Percentiles rank a stretch among this genome's conserved stretches.
Conservation (phyloP, 2,888 invertebrate genomes). For the Phrixothrix hirtus region DNA sequence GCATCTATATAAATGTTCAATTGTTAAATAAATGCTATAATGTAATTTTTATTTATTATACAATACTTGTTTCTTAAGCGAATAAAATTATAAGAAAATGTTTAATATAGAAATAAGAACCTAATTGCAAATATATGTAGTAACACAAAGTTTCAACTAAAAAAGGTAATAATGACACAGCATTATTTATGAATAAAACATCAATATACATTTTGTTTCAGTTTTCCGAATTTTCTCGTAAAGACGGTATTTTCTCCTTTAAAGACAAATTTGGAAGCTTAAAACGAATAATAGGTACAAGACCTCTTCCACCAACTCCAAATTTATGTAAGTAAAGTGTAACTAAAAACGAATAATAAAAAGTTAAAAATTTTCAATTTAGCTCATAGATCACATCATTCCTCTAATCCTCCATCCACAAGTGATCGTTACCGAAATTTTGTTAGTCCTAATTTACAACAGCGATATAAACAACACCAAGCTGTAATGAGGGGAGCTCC, state of each 20-base stretch:
- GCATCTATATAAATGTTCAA: too few relatives aligned
- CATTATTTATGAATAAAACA: constrained; percentile 43
- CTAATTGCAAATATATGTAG: too few relatives aligned
- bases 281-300: constrained; percentile 55
- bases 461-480: constrained; percentile 64
- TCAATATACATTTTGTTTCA: constrained; percentile 47
- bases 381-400: constrained; percentile 47
- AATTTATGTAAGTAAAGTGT: constrained; percentile 13
- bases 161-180: constrained; percentile 16
- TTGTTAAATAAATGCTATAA: too few relatives aligned
- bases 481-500: constrained; percentile 58
- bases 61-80: too few relatives aligned
- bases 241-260: constrained; percentile 48
- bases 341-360: too few relatives aligned
- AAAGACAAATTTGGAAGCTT: constrained; percentile 59
- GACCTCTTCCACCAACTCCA: constrained; percentile 64
- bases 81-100: too few relatives aligned
- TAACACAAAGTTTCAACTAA: neutral
- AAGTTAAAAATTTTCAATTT: constrained; percentile 19
- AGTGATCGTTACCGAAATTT: constrained; percentile 37
- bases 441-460: constrained; percentile 57
- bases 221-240: constrained; percentile 47
- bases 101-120: too few relatives aligned
- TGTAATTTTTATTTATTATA: too few relatives aligned
- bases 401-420: constrained; percentile 40